These are phyloP conservation scores for Coreoperca whiteheadi DNA, from an alignment of 2,113 vertebrate species.

Conservation along the genomic window DNA sequence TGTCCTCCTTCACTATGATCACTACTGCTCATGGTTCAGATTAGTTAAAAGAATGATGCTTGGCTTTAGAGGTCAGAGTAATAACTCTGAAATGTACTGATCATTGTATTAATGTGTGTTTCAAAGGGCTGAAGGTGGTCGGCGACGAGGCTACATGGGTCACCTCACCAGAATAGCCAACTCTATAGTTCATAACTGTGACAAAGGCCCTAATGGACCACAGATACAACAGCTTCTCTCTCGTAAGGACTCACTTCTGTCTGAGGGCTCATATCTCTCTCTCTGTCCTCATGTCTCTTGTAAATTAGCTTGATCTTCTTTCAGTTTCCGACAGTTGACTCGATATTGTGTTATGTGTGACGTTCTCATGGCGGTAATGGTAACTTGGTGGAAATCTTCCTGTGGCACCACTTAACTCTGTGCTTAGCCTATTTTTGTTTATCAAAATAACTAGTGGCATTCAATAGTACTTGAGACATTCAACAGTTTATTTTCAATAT, in stretches of 20 bases:
- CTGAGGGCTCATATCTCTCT: background rate
- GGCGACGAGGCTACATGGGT: constrained; percentile 97
- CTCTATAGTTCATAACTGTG: constrained; percentile 94
- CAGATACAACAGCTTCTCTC: constrained; percentile 92
- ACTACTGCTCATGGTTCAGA: background rate
- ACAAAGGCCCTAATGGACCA: constrained; percentile 93
- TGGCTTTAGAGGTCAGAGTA: background rate
- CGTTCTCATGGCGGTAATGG: background rate
- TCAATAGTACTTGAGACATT: background rate
- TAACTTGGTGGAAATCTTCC: background rate
- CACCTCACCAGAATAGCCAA: constrained; percentile 98
- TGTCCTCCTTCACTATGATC: background rate
- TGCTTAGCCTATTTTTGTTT: background rate
- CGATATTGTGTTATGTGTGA: background rate
- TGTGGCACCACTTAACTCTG: background rate
- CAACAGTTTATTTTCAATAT: background rate
- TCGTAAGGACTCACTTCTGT: constrained; percentile 79
- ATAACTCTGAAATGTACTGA: background rate
- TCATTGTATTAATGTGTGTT: constrained; percentile 17
- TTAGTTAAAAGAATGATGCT: background rate
- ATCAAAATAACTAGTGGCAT: background rate
- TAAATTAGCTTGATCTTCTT: background rate
- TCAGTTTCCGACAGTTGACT: background rate
- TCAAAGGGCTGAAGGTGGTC: constrained; percentile 91
- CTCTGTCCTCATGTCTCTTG: background rate